phyloP scores from a whole-genome alignment of 2,888 invertebrate genomes.

The Hirtodrosophila alboralis region DNA sequence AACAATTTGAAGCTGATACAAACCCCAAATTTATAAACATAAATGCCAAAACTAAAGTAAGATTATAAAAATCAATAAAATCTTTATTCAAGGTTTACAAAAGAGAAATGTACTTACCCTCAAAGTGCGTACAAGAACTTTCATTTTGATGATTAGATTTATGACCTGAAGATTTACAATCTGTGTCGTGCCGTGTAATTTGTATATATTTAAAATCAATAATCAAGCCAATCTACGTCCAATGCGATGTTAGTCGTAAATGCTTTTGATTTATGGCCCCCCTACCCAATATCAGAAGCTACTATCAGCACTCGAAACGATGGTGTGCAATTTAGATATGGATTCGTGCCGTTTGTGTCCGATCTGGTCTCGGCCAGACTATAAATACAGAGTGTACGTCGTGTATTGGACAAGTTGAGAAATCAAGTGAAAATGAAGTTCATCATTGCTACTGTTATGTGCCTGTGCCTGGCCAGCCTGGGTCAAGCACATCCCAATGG shows the following conservation, averaged over 20 bases:
- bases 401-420: constrained; percentile 12
- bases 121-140: too few relatives aligned
- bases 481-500: constrained; percentile 51
- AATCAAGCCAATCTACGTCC: constrained; percentile 7
- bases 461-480: constrained; percentile 43
- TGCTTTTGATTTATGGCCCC: constrained; percentile 42
- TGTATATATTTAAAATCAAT: constrained; percentile 7
- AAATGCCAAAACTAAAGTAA: too few relatives aligned
- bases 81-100: too few relatives aligned
- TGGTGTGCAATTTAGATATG: constrained; percentile 26
- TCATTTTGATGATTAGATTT: too few relatives aligned
- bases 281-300: constrained; percentile 3
- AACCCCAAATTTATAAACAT: too few relatives aligned
- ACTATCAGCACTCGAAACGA: constrained; percentile 22
- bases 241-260: constrained; percentile 18
- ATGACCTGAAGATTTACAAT: too few relatives aligned
- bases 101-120: too few relatives aligned
- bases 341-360: background rate
- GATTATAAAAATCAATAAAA: too few relatives aligned
- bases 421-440: constrained; percentile 59
- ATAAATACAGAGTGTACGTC: constrained; percentile 44
- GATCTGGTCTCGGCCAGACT: constrained; percentile 4
- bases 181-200: constrained; percentile 1
- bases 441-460: constrained; percentile 18
- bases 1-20: too few relatives aligned